These are phyloP conservation scores for Gavialis gangeticus DNA, from an alignment of 2,113 vertebrate genomes.

Conservation along the genomic window DNA sequence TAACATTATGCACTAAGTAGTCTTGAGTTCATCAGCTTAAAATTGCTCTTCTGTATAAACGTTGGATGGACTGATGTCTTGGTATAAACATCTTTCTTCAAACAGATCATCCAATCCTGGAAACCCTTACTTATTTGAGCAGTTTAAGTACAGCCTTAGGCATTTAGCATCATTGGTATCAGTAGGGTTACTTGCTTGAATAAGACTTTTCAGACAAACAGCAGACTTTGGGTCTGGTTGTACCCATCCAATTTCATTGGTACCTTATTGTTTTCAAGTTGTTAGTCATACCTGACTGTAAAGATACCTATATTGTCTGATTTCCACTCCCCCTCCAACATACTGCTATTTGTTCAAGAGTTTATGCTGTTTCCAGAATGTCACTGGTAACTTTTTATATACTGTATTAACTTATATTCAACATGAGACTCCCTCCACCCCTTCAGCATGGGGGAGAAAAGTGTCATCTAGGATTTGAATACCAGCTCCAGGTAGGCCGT, in stretches of 20 bases:
- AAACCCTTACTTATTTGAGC: background rate
- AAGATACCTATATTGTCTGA: conserved; percentile 18
- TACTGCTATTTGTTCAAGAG: conserved; percentile 6
- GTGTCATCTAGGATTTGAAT: too few species aligned
- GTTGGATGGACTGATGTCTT: background rate
- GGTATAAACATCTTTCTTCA: background rate
- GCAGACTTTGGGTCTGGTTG: background rate
- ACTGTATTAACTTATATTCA: conserved; percentile 38
- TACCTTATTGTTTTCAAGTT: background rate
- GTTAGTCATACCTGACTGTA: conserved; percentile 2
- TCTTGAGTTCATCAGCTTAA: background rate
- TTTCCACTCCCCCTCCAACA: background rate
- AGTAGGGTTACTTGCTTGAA: background rate
- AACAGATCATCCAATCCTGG: fast-evolving
- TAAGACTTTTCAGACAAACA: background rate
- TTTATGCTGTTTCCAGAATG: conserved; percentile 35
- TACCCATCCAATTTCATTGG: background rate
- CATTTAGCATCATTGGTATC: background rate
- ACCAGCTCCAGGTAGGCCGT: too few species aligned
- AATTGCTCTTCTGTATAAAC: background rate
- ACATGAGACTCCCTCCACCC: background rate
- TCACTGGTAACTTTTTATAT: conserved; percentile 41
- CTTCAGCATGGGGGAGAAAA: too few species aligned
- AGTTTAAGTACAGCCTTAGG: fast-evolving
- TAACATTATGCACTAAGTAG: background rate